Evolutionary conservation across 2,888 invertebrate genomes (phyloP), one percentile per base, ranked within the genome.

Genomic region (Drosophila ezoana): DNA sequence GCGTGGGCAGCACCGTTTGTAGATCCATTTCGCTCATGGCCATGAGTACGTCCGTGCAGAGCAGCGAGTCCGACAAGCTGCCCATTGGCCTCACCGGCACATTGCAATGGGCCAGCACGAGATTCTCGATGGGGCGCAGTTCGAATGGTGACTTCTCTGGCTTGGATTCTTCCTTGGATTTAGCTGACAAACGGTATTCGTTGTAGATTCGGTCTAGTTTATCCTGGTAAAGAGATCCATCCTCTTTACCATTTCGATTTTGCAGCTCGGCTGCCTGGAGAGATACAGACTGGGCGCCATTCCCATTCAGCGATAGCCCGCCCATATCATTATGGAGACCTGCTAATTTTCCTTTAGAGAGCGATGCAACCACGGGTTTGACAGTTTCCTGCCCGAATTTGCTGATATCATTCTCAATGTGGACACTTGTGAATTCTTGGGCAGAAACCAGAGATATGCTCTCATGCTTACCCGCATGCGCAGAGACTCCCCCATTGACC

Each of bases 51-150:
- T 52, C 18, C 16, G 8, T 4, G 5, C 47, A 23, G 35, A 85
- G 23, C 4, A 28, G n/a, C 6, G 44, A 13, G 0, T 62, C 14
- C 3, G 10, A 9, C 1, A 20, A 8, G 5, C 10, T 10, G 1
- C 0, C 1, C 1, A 62, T 13, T 1, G 66, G 64, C 6, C 6
- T 0, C 8, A 57, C 61, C 0, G 32, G 14, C 2, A 3, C 23
- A 0, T 2, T 5, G 41, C 80, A 51, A 20, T 82, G 86, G 1
- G 68, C 73, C 20, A 82, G 3, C 16, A 79, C 23, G 13, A 47
- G n/a, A 16, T 35, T 23, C 1, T 51, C n/a, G 10, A 11, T 3
- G 1, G 11, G 1, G 0, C 4, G 1, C 9, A 18, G 3, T n/a
- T 32, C 10, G 13, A 13, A 0, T 0, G 13, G 0, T 14, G 18